phyloP scores from a whole-genome alignment of 1,140 invertebrate species.

The Anastrepha obliqua region DNA sequence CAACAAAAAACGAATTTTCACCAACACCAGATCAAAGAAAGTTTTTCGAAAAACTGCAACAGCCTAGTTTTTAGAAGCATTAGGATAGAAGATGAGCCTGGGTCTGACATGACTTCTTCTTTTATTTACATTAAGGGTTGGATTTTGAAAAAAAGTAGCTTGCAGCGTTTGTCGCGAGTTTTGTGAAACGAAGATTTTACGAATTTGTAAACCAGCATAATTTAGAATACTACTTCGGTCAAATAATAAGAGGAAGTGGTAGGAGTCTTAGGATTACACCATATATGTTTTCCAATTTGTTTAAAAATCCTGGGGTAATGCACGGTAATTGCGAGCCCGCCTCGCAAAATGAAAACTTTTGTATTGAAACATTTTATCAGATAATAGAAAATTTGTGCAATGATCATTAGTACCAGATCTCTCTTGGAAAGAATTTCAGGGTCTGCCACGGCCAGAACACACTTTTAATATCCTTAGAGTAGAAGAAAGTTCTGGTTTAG shows the following conservation, averaged over 20 bases:
- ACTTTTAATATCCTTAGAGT: neutral
- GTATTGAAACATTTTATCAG: too few species aligned
- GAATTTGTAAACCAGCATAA: neutral
- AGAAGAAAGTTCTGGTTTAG: neutral
- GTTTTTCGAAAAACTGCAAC: neutral
- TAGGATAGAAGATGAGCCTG: neutral
- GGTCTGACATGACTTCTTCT: neutral
- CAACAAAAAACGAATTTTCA: neutral
- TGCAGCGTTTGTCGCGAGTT: neutral
- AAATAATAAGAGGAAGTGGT: slow-evolving; percentile 15
- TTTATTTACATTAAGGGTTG: neutral
- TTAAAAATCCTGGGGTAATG: neutral
- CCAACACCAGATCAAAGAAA: neutral
- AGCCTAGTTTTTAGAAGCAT: neutral
- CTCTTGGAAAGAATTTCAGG: neutral
- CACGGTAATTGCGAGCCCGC: neutral
- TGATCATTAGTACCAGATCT: neutral
- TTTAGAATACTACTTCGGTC: slow-evolving; percentile 24
- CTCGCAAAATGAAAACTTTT: neutral
- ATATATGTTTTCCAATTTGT: neutral
- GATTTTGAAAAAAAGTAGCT: neutral
- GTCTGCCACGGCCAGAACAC: neutral
- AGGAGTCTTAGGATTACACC: neutral
- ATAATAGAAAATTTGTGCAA: too few species aligned
- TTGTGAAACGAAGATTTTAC: neutral